Percentiles rank a stretch among this genome's conserved stretches.
phyloP scores from a whole-genome alignment of 2,888 invertebrate species.

The Sinohyriopsis cumingii region DNA sequence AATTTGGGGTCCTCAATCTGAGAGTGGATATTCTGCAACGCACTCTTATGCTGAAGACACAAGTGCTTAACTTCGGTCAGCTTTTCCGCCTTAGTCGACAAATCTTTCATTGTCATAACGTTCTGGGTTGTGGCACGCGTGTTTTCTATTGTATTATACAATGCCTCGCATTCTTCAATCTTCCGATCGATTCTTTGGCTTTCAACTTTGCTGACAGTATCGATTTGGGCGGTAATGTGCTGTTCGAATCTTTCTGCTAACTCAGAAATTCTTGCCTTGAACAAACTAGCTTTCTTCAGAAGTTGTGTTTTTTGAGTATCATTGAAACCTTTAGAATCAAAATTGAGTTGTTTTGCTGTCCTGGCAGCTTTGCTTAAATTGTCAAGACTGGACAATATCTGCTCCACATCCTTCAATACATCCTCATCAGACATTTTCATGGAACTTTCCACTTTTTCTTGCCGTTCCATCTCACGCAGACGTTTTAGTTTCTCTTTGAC shows the following conservation, averaged over 20 bases:
- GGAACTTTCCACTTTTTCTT: conserved; percentile 17
- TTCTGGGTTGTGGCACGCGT: conserved; percentile 30
- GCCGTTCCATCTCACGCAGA: conserved; percentile 5
- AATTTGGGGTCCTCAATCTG: conserved; percentile 27
- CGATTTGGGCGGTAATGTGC: conserved; percentile 28
- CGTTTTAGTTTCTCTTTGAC: conserved; percentile 8
- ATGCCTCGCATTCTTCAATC: conserved; percentile 34
- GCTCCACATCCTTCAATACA: conserved; percentile 33
- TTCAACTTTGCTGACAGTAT: conserved; percentile 28
- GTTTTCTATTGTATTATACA: conserved; percentile 35
- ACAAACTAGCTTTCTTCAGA: conserved; percentile 27
- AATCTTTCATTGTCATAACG: conserved; percentile 29
- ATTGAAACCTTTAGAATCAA: conserved; percentile 37
- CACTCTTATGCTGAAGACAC: conserved; percentile 31
- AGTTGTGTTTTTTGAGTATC: conserved; percentile 29
- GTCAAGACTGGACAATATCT: conserved; percentile 26
- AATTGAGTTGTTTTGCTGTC: conserved; percentile 33
- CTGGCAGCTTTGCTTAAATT: conserved; percentile 29
- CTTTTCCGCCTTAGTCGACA: conserved; percentile 31
- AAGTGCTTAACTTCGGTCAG: conserved; percentile 29
- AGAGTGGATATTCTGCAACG: conserved; percentile 30
- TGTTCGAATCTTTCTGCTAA: conserved; percentile 35
- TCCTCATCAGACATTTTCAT: conserved; percentile 32
- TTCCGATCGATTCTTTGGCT: conserved; percentile 30
- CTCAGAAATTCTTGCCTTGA: conserved; percentile 28